phyloP scores from a whole-genome alignment of 2,888 invertebrate species.

The Chrysotoxum bicinctum region DNA sequence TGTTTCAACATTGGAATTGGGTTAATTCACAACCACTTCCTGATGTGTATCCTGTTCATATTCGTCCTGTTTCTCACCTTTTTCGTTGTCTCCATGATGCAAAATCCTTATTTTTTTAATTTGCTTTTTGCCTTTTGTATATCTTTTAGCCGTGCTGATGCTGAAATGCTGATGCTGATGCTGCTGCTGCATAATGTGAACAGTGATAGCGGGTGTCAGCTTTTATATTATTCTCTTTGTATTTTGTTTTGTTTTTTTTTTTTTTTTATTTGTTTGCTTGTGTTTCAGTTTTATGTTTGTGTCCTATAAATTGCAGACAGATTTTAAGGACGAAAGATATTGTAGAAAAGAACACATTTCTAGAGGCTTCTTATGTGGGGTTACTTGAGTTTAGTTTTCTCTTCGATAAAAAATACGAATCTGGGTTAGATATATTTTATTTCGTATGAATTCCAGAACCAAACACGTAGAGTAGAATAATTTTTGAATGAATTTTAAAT shows the following conservation, averaged over 20 bases:
- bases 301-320: slow-evolving; percentile 54
- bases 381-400: slow-evolving; percentile 50
- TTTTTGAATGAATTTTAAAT: no score
- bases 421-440: slow-evolving; percentile 24
- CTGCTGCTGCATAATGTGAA: slow-evolving; percentile 24
- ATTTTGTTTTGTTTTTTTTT: slow-evolving; percentile 21
- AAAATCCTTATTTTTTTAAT: slow-evolving; percentile 32
- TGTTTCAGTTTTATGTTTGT: slow-evolving; percentile 36
- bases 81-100: slow-evolving; percentile 15
- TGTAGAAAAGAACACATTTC: slow-evolving; percentile 27
- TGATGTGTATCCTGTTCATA: slow-evolving; percentile 31
- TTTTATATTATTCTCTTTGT: slow-evolving; percentile 47
- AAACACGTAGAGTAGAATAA: no score
- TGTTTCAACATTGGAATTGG: slow-evolving; percentile 46
- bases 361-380: slow-evolving; percentile 33
- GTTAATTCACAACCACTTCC: slow-evolving; percentile 68
- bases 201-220: slow-evolving; percentile 56
- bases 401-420: slow-evolving; percentile 13
- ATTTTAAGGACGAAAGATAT: slow-evolving; percentile 58
- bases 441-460: neutral
- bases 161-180: slow-evolving; percentile 6
- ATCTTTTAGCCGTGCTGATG: slow-evolving; percentile 14
- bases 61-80: slow-evolving; percentile 30
- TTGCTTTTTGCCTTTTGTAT: slow-evolving; percentile 43
- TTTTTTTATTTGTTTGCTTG: slow-evolving; percentile 21